A percentile compares a stretch with the other conserved stretches of the same genome.
Conservation (phyloP, 2,888 invertebrate genomes). For the Nephrotoma appendiculata region DNA sequence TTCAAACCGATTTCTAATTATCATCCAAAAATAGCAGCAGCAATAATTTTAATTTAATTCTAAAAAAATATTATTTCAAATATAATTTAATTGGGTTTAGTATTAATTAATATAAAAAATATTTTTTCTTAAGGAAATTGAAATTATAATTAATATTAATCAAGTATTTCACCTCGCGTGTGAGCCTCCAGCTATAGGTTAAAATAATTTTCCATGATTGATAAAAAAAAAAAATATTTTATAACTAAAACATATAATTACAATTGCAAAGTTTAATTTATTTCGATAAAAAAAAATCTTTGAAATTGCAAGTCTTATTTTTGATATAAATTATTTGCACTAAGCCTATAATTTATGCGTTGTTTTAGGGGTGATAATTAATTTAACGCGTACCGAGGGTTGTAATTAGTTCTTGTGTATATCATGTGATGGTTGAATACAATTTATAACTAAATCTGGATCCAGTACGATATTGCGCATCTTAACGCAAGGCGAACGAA, state of each 20-base stretch:
- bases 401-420: neutral
- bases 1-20: neutral
- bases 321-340: neutral
- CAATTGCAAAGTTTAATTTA: neutral
- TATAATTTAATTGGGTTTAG: neutral
- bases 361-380: neutral
- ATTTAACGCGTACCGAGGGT: neutral
- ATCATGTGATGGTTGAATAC: too few relatives aligned
- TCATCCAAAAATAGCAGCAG: neutral
- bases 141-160: neutral
- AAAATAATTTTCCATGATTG: slow-evolving; percentile 2
- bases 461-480: too few relatives aligned
- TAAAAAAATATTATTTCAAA: neutral
- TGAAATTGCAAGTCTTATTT: neutral
- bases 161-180: slow-evolving; percentile 4
- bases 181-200: slow-evolving; percentile 1
- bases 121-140: neutral
- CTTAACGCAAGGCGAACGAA: too few relatives aligned
- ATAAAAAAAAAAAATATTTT: neutral
- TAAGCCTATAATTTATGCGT: neutral
- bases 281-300: neutral
- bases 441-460: too few relatives aligned
- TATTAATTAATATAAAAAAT: neutral
- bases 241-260: neutral
- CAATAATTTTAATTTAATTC: neutral